Evolutionary conservation across 2,797 vertebrate species (phyloP).

Genomic region (Holocentrus rufus): DNA sequence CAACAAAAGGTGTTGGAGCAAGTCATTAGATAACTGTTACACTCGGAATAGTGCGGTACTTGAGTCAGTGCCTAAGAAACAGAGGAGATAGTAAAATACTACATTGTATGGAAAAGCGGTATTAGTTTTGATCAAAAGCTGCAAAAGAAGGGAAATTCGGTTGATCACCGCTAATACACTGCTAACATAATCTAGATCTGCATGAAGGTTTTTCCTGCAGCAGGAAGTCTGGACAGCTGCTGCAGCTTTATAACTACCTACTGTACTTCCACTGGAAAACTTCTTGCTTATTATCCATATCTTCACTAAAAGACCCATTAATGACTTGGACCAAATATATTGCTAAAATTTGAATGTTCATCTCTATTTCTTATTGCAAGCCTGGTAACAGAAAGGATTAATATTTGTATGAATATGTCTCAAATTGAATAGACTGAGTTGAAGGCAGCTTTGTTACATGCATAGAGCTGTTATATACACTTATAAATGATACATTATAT

Average conservation of each 20-base stretch:
- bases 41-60: constrained; percentile 28
- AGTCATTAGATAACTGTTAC: constrained; percentile 53
- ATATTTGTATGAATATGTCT: neutral
- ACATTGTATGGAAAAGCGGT: neutral
- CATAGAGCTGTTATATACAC: neutral
- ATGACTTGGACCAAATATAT: constrained; percentile 11
- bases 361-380: no score
- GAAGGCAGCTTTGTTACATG: constrained; percentile 15
- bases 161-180: no score
- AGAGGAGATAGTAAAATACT: constrained; percentile 17
- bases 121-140: neutral
- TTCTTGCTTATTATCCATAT: constrained; percentile 16
- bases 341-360: constrained; percentile 8
- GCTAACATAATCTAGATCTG: no score
- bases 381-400: constrained; percentile 13
- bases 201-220: no score
- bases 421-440: neutral
- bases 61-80: constrained; percentile 11
- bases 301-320: constrained; percentile 22
- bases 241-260: no score
- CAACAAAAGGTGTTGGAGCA: constrained; percentile 37
- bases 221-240: no score
- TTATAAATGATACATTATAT: neutral
- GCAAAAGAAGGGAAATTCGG: no score
- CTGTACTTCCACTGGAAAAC: neutral